Base-by-base conservation (phyloP, 2,113 vertebrate species). In the Chaetodon trifascialis region DNA sequence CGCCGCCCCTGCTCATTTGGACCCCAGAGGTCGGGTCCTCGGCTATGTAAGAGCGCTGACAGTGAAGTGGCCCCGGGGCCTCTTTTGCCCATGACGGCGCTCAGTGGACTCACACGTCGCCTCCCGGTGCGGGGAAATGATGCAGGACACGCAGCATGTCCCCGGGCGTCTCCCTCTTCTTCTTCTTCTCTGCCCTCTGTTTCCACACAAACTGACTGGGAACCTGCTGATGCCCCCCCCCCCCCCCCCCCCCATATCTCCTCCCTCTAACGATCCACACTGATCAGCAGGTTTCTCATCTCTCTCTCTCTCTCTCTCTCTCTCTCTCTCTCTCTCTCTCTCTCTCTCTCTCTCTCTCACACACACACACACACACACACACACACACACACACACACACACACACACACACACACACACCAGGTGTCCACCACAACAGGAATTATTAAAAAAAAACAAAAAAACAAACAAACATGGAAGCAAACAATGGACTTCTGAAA, bases 191-290 rank as follows among this genome's bases (percentile, higher is more conserved):
- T 52, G 55, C 8, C 11, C 38, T 70, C 54, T 34, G 55, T 15
- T 19, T 79, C 7, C 4, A 9, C 23, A 2, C 30, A 30, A 30
- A 11, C 62, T 56, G 74, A 34, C 11, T 72, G 64, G 64, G 71
- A 58, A 82, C 59, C 80, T 72, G 80, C 38, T 25, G 68, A n/a
- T 9, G 34, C n/a, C 44, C n/a, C 52, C 36, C 38, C 25, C 44
- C n/a, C n/a, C 62, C 60, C 38, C 14, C 25, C 56, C 52, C 11
- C 77, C 40, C 52, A 60, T 49, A 78, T 82, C 79, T 67, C 86
- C 88, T 84, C 91, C 89, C 87, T n/a, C 70, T 51, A 17, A 66
- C 65, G 44, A 80, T 23, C 47, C 66, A 51, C 85, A 56, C 88
- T 56, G 76, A 89, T 65, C 60, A 64, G 74, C 58, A 55, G 74